Evolutionary conservation across 2,888 invertebrate genomes (phyloP), one percentile per base, ranked within the genome.

Genomic region (Agrochola lychnidis): DNA sequence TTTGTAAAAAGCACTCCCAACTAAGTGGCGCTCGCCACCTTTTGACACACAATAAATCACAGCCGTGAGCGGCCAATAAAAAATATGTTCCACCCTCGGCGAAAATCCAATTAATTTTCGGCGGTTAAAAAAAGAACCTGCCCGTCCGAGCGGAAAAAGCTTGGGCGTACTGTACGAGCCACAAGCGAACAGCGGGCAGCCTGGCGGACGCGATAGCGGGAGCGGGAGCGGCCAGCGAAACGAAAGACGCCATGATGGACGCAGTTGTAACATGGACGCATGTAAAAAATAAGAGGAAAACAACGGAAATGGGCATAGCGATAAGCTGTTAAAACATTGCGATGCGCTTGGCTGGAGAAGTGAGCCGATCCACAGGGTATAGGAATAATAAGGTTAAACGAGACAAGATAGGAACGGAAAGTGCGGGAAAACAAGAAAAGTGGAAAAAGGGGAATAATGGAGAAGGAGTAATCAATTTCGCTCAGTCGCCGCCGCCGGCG

Each of bases 91-190:
- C 95, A 95, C 96, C 96, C 96, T 95, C 96, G 94, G 95, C 94
- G 96, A 95, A 96, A 96, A 96, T 96, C 96, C 96, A 96, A 96
- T 96, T 96, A 96, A 96, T 96, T 96, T 96, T 96, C 95, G 95
- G 94, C 93, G 93, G 94, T 94, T 94, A 95, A 96, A 96, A 94
- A 96, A 96, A 94, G 94, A 95, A 93, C 94, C 93, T 91, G 94
- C 93, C 89, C 94, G 92, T 92, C 94, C 94, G 93, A 94, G 94
- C 94, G 95, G 94, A 93, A 94, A 95, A 95, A 95, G 94, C 94
- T 94, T 89, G 89, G 89, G 87, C 79, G 86, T 82, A 81, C 81
- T 87, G 90, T 82, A 86, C 87, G 74, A 90, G 87, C 63, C 78
- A 91, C 67, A 80, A 86, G 91, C 90, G 89, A 70, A 61, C 61